Base-by-base conservation (phyloP, 1,140 invertebrate genomes). In the Trigoniulus corallinus region DNA sequence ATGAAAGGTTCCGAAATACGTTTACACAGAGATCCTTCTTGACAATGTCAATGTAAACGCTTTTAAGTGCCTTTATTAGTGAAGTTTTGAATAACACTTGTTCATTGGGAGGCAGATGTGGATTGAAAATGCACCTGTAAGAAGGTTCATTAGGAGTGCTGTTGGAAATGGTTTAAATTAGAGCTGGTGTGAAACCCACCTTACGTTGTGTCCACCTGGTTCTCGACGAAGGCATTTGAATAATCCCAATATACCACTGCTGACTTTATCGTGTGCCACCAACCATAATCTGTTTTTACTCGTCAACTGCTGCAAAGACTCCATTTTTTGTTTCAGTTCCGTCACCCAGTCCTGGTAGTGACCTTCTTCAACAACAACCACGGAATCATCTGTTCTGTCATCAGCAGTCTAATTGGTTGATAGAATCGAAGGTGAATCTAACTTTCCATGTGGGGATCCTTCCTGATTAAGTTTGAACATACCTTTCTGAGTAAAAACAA, bases 201-300 rank as follows among this genome's bases (percentile, higher is more conserved):
- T n/a, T n/a, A 86, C 68, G 57, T 77, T 78, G 43, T 74, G 67
- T 45, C 87, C 87, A 44, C 84, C 84, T 7, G 79, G 72, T 68
- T 96, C 92, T 56, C 75, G 74, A 58, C 81, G 79, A 40, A 96
- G 69, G 63, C 93, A 97, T 57, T 87, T 92, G 49, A 83, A 78
- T 55, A 97, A 66, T 42, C 93, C 93, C 43, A 94, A 67, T 23
- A 91, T 72, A 49, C 93, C 91, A 62, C 72, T 81, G 12, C 12
- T 44, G 42, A 21, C 12, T 44, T 44, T 7, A 20, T 44, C 21
- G 20, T 20, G 12, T n/a, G 12, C 7, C 7, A 57, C 37, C 18
- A 70, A 48, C 68, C 68, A 70, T 2, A 69, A 48, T n/a, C n/a
- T n/a, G n/a, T n/a, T n/a, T n/a, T n/a, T n/a, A n/a, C n/a, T n/a